Evolutionary conservation across 2,888 invertebrate species (phyloP).

Genomic region (Coremacera marginata): DNA sequence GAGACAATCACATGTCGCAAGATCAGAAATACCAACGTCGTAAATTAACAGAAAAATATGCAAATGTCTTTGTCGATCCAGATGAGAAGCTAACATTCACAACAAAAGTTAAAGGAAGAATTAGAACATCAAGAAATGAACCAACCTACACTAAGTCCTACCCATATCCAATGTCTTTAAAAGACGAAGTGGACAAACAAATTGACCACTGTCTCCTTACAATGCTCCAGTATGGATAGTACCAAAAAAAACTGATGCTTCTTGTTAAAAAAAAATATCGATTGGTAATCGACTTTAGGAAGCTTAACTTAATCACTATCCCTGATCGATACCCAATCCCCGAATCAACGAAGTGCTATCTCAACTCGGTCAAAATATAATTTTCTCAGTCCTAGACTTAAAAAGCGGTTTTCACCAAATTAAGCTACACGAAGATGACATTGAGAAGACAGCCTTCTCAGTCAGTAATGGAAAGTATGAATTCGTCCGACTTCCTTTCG

Average conservation of each 20-base stretch:
- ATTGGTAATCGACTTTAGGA: constrained; percentile 36
- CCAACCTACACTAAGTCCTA: constrained; percentile 34
- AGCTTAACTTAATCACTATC: constrained; percentile 35
- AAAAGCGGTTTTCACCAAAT: constrained; percentile 47
- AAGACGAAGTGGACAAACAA: constrained; percentile 25
- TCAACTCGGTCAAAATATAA: constrained; percentile 36
- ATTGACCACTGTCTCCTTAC: constrained; percentile 29
- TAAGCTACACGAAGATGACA: constrained; percentile 35
- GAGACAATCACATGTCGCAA: too few species aligned
- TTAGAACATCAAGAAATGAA: constrained; percentile 15
- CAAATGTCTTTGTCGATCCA: too few species aligned
- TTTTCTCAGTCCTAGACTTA: constrained; percentile 38
- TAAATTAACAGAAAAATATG: too few species aligned
- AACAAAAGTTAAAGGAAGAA: constrained; percentile 24
- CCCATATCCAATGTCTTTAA: constrained; percentile 26
- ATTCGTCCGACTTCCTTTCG: constrained; percentile 30
- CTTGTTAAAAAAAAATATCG: constrained; percentile 20
- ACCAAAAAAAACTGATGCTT: constrained; percentile 30
- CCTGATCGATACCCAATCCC: constrained; percentile 40
- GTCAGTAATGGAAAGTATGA: constrained; percentile 30
- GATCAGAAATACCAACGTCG: too few species aligned
- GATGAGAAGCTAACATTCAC: constrained; percentile 16
- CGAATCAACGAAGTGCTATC: constrained; percentile 40
- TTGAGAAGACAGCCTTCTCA: constrained; percentile 37
- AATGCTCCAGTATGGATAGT: constrained; percentile 40